Evolutionary conservation across 2,888 invertebrate species (phyloP).

Genomic region (Fissipunctia ypsillon): DNA sequence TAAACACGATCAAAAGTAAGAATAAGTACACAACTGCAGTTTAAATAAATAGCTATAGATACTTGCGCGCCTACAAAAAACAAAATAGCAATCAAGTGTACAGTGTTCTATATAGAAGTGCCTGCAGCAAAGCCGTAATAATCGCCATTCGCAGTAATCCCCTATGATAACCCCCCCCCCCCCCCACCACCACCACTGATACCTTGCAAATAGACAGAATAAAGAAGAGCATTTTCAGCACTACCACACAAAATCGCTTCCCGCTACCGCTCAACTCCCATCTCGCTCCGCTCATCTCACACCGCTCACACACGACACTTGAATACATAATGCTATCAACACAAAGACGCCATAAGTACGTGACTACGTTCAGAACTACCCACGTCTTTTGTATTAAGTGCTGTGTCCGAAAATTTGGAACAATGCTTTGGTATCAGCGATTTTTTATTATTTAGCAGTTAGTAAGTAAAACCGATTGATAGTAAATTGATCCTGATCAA

Average conservation of each 20-base stretch:
- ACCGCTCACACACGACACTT: slow-evolving; percentile 22
- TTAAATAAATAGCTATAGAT: too few species aligned
- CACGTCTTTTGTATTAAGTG: slow-evolving; percentile 29
- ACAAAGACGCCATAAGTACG: slow-evolving; percentile 46
- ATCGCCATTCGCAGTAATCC: too few species aligned
- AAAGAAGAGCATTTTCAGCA: too few species aligned
- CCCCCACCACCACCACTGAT: too few species aligned
- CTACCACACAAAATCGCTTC: background rate
- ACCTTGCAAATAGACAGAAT: too few species aligned
- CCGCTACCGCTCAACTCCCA: slow-evolving; percentile 24
- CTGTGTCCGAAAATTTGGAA: slow-evolving; percentile 43
- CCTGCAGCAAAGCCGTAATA: too few species aligned
- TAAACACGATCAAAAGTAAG: too few species aligned
- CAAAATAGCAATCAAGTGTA: too few species aligned
- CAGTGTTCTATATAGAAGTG: too few species aligned
- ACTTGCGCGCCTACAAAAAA: too few species aligned
- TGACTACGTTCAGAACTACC: slow-evolving; percentile 45
- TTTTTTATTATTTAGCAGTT: slow-evolving; percentile 4
- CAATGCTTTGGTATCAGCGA: slow-evolving; percentile 43
- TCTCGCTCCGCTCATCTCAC: slow-evolving; percentile 19
- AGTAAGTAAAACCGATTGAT: background rate
- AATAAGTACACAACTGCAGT: too few species aligned
- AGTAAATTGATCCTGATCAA: background rate
- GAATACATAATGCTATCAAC: slow-evolving; percentile 60
- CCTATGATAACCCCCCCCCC: too few species aligned